Evolutionary conservation across 2,797 vertebrate genomes (phyloP).

Genomic region (Apodemus agrarius): DNA sequence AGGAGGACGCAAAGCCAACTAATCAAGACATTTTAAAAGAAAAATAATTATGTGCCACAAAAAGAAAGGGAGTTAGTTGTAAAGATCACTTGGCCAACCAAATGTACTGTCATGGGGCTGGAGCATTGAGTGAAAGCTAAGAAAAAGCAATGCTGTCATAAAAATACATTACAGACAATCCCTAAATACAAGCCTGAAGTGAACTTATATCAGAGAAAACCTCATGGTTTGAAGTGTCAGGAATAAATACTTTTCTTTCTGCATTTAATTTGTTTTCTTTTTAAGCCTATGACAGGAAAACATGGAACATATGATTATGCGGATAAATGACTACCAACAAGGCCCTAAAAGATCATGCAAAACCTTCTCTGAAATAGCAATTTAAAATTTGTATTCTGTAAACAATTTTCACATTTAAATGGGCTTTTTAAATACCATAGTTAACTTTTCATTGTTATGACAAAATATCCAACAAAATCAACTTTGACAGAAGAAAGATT

Average conservation of each 20-base stretch:
- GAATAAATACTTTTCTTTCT: neutral
- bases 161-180: neutral
- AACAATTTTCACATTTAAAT: slow-evolving; percentile 9
- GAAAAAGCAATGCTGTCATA: neutral
- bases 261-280: slow-evolving; percentile 13
- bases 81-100: neutral
- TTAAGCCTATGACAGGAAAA: neutral
- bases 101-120: neutral
- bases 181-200: neutral
- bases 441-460: neutral
- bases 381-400: slow-evolving; percentile 12
- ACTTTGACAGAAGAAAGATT: neutral
- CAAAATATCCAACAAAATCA: neutral
- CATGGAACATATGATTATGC: neutral
- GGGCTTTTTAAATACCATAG: neutral
- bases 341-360: neutral
- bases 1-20: slow-evolving; percentile 18
- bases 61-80: neutral
- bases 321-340: slow-evolving; percentile 43
- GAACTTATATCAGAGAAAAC: slow-evolving; percentile 12
- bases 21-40: neutral
- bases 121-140: neutral
- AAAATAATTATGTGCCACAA: neutral
- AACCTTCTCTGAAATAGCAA: slow-evolving; percentile 19
- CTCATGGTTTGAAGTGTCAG: neutral